phyloP scores from a whole-genome alignment of 2,888 invertebrate genomes.

The Teleogryllus oceanicus region DNA sequence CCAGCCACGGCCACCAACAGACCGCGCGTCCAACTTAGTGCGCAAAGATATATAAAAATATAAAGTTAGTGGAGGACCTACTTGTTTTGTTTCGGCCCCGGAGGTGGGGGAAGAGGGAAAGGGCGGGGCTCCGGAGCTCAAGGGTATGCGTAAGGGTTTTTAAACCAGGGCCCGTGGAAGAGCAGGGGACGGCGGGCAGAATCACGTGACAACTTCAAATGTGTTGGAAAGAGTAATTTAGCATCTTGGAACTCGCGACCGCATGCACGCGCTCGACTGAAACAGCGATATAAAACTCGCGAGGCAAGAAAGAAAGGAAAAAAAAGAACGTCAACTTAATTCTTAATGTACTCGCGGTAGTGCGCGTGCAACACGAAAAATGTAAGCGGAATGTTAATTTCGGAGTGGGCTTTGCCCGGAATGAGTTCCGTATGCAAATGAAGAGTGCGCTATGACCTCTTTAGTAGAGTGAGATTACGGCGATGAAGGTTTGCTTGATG shows the following conservation, averaged over 20 bases:
- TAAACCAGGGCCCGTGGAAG: background rate
- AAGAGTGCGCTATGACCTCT: background rate
- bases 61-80: background rate
- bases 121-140: background rate
- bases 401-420: background rate
- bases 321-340: background rate
- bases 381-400: constrained; percentile 10
- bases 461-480: background rate
- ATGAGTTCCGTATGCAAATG: background rate
- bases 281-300: constrained; percentile 10
- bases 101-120: background rate
- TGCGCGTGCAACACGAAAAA: constrained; percentile 18
- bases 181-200: background rate
- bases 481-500: background rate
- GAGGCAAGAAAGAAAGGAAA: background rate
- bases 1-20: too few relatives aligned
- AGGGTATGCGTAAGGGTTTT: too few relatives aligned
- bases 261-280: constrained; percentile 1
- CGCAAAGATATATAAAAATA: background rate
- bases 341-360: background rate
- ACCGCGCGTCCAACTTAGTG: background rate
- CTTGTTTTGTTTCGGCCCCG: constrained; percentile 1
- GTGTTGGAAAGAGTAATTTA: constrained; percentile 18
- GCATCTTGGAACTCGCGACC: background rate
- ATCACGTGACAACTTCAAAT: background rate